Evolutionary conservation across 2,888 invertebrate genomes (phyloP).

Genomic region (Boloria selene): DNA sequence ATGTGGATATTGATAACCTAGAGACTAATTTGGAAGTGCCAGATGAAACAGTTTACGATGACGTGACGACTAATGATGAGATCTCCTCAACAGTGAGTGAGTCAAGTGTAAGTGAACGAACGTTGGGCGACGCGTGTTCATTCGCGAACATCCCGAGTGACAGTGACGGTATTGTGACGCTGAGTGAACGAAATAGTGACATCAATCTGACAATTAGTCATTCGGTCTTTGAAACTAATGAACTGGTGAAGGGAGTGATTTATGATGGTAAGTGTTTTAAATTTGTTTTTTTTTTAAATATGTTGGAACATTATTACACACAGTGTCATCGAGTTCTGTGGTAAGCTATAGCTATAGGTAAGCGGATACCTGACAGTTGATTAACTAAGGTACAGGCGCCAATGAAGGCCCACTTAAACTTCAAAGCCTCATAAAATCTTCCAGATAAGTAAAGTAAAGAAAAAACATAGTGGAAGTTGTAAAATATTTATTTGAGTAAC

Average conservation of each 20-base stretch:
- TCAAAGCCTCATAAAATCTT: too few relatives aligned
- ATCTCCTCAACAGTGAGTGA: slow-evolving; percentile 53
- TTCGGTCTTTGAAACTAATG: slow-evolving; percentile 75
- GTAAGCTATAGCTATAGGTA: too few relatives aligned
- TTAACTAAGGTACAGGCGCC: too few relatives aligned
- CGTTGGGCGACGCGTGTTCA: slow-evolving; percentile 67
- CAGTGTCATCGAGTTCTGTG: too few relatives aligned
- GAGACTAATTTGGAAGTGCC: slow-evolving; percentile 43
- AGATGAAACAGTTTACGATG: slow-evolving; percentile 53
- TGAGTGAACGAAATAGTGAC: slow-evolving; percentile 68
- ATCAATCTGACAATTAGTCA: slow-evolving; percentile 78
- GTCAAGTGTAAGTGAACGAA: slow-evolving; percentile 49
- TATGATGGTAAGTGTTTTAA: slow-evolving; percentile 83
- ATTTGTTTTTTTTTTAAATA: too few relatives aligned
- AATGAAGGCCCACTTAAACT: too few relatives aligned
- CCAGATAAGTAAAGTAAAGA: too few relatives aligned
- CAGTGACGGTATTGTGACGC: slow-evolving; percentile 67
- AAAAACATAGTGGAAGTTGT: too few relatives aligned
- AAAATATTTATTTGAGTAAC: too few relatives aligned
- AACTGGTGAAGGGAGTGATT: slow-evolving; percentile 77
- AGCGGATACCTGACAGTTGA: too few relatives aligned
- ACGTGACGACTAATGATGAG: slow-evolving; percentile 56
- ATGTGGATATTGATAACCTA: slow-evolving; percentile 26
- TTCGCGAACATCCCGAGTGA: slow-evolving; percentile 72
- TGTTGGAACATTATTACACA: too few relatives aligned